Evolutionary conservation across 2,797 vertebrate genomes (phyloP).

Genomic region (Xiphophorus birchmanni): DNA sequence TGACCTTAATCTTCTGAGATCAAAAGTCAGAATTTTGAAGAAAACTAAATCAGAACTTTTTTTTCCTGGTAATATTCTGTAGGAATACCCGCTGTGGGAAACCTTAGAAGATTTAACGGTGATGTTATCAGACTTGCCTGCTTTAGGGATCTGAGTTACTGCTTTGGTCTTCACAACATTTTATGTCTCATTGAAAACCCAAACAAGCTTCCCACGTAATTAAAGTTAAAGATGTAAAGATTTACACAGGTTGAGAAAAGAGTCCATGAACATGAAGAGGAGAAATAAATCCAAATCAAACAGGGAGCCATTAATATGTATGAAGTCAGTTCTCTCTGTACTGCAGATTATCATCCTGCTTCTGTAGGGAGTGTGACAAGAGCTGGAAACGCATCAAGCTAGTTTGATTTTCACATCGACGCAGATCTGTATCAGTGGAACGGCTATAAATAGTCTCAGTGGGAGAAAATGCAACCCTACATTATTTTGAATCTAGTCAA

Average conservation of each 20-base stretch:
- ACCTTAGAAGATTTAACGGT: too few species aligned
- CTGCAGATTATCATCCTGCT: conserved; percentile 43
- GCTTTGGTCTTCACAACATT: neutral
- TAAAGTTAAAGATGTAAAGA: neutral
- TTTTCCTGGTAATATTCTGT: too few species aligned
- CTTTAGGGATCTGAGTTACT: neutral
- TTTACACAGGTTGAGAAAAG: neutral
- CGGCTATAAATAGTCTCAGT: conserved; percentile 50
- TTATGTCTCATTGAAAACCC: neutral
- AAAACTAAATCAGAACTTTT: too few species aligned
- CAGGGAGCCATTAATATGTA: conserved; percentile 44
- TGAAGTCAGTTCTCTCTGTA: conserved; percentile 35
- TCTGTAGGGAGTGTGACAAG: conserved; percentile 34
- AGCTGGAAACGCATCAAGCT: conserved; percentile 59
- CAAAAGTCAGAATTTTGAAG: too few species aligned
- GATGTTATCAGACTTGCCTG: neutral
- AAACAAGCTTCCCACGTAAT: neutral
- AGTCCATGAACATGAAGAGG: conserved; percentile 15
- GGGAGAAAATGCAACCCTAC: conserved; percentile 47
- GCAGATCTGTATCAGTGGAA: conserved; percentile 46
- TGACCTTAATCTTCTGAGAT: too few species aligned
- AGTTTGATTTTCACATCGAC: conserved; percentile 55
- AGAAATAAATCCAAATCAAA: conserved; percentile 46
- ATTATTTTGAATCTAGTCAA: conserved; percentile 61
- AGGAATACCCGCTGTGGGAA: too few species aligned